Base-by-base conservation (phyloP, 2,797 vertebrate genomes). In the Mus minutoides region DNA sequence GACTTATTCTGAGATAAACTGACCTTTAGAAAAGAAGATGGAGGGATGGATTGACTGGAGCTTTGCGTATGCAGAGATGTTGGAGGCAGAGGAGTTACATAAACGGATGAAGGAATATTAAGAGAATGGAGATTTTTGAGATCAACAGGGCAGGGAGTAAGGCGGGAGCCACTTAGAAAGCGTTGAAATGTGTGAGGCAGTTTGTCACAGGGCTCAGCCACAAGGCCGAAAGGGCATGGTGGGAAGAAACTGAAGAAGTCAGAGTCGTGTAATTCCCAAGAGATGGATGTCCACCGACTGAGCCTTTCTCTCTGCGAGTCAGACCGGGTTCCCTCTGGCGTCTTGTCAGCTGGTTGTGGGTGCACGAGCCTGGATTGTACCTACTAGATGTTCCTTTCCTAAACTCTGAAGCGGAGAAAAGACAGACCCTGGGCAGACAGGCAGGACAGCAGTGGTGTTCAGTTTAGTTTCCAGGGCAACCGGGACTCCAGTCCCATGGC, bases 401-500 rank as follows among this genome's bases (percentile, higher is more conserved):
- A 78, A 56, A 91, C 43, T 83, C 76, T 22, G 64, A 88, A 54
- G 37, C 64, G 52, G 88, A 78, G 8, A 13, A n/a, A 64, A 90
- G 87, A 22, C 5, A 64, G 78, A 60, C 49, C 19, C 58, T 6
- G 6, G 14, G 2, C 75, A 46, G 62, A 29, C 21, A 60, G 34
- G 64, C 46, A 43, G 73, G 52, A 93, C 1, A 67, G 24, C 9
- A 24, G 40, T 13, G 60, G 76, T 46, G 29, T 54, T 60, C 80
- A 1, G 31, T 67, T 90, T 87, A 37, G 49, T 78, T 94, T 86
- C 84, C 64, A 87, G 71, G 85, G 64, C 73, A 85, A 86, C 52
- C 43, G 40, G 22, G 43, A 24, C n/a, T 73, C 2, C 46, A 52
- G 12, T 40, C 80, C 60, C 60, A 54, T 22, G 90, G 67, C 73